Base-by-base conservation (phyloP, 2,113 vertebrate species). In the Tympanuchus pallidicinctus region DNA sequence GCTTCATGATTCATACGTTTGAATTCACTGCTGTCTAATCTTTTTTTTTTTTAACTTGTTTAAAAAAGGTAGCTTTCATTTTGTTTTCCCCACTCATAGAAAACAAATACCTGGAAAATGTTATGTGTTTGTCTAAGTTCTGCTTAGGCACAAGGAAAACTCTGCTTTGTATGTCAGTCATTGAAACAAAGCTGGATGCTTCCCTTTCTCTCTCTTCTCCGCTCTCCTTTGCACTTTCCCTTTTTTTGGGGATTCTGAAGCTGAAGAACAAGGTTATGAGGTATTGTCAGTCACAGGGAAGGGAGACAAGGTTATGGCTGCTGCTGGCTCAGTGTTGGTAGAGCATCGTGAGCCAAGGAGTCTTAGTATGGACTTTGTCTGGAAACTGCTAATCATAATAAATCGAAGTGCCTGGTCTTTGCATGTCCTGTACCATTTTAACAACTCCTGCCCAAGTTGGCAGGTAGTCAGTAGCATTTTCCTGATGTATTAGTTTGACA, bases 101-200 rank as follows among this genome's bases (percentile, higher is more conserved):
- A 64, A 86, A 60, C 18, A 42, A 90, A 27, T 24, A 18, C 42
- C 67, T 84, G 40, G 34, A 32, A 77, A 47, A 48, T 80, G 42
- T 74, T 88, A 32, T 38, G 9, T 83, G 42, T 74, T 88, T 38
- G 9, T 83, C 50, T 92, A 60, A 66, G 24, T 47, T 73, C 56
- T 86, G 3, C 50, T 60, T 78, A 77, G 47, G 69, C 92, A 42
- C 45, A 45, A 67, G 74, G 56, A 48, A 86, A 76, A 36, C 54
- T 88, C 45, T 36, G 7, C 60, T 90, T 90, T 83, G 48, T 50
- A 50, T 24, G 22, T 24, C 48, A 50, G 22, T 32, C 2, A 8
- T 47, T 38, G 18, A 67, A 34, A 27, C n/a, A 27, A 36, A 52
- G 22, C 20, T 0, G 0, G 1, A 20, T 54, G 1, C 59, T 84